Base-by-base conservation (phyloP, 2,797 vertebrate species). In the Sebastes vulpes region DNA sequence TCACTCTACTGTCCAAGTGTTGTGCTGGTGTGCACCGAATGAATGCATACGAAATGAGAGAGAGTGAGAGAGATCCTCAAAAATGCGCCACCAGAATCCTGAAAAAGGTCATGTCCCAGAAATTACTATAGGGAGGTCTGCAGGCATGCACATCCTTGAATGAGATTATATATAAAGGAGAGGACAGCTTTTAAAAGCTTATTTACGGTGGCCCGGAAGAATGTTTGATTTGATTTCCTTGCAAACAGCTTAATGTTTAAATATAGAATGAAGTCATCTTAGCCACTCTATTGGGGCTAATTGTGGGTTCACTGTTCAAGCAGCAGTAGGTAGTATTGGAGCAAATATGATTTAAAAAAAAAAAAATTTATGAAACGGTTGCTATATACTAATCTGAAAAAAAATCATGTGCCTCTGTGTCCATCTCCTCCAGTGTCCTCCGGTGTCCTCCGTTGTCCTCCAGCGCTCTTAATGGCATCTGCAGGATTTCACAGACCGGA, bases 71-170 rank as follows among this genome's bases (percentile, higher is more conserved):
- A 56, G 16, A 77, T 76, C 54, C 61, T 69, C 25, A 57, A 73
- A 52, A 52, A 18, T 63, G 69, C 23, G 23, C 60, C 76, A 5
- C 35, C 48, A 53, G 50, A 74, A 65, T 59, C 60, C 70, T 35
- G 46, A 65, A 89, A 66, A 93, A 86, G 89, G 85, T 91, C 79
- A 82, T 9, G 69, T 92, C 84, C 83, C 76, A 74, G 69, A 80
- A 74, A 82, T 71, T 5, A 68, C 83, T 80, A 50, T 2, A 54
- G 77, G 66, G 71, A 61, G n/a, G 58, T 89, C 78, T 85, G 72
- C 64, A 54, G 74, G 67, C 70, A 26, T 60, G 25, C 65, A 68
- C 25, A 72, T 14, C 70, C 64, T 75, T 79, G 38, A 84, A 79
- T 72, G 28, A 67, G 74, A 83, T 82, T 83, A 78, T 50, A 20